A percentile compares a stretch with the other conserved stretches of the same genome.
phyloP scores from a whole-genome alignment of 1,140 invertebrate genomes.

The Zaprionus ornatus region DNA sequence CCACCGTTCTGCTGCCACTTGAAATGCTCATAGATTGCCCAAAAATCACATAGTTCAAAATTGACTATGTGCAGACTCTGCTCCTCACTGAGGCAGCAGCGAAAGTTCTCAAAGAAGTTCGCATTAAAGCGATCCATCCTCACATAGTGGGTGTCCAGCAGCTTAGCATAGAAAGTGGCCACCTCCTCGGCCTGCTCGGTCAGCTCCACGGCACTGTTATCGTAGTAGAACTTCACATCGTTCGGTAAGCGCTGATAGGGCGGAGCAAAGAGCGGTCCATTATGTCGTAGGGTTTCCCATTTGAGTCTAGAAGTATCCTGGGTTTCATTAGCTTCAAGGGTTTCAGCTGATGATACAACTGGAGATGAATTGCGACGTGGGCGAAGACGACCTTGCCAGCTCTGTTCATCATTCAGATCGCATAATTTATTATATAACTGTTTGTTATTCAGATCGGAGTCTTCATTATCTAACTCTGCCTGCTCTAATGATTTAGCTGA shows the following conservation, averaged over 20 bases:
- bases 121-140: not conserved
- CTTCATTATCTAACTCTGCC: no score
- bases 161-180: conserved; percentile 25
- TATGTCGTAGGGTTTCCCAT: conserved; percentile 22
- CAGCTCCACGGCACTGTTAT: not conserved
- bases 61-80: conserved; percentile 3
- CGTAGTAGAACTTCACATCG: conserved; percentile 19
- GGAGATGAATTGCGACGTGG: no score
- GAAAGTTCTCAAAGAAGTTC: conserved; percentile 26
- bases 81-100: not conserved
- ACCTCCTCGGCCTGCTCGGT: conserved; percentile 32
- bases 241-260: conserved; percentile 5
- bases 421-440: not conserved
- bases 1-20: not conserved
- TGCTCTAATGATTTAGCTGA: not conserved
- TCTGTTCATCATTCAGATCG: not conserved
- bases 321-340: not conserved
- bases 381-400: not conserved
- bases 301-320: not conserved
- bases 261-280: conserved; percentile 20
- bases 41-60: conserved; percentile 18
- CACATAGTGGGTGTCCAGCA: not conserved
- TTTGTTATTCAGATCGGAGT: no score
- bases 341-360: not conserved
- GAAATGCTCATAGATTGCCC: not conserved